phyloP scores from a whole-genome alignment of 2,797 vertebrate species.

The Helicolenus hilgendorfi region DNA sequence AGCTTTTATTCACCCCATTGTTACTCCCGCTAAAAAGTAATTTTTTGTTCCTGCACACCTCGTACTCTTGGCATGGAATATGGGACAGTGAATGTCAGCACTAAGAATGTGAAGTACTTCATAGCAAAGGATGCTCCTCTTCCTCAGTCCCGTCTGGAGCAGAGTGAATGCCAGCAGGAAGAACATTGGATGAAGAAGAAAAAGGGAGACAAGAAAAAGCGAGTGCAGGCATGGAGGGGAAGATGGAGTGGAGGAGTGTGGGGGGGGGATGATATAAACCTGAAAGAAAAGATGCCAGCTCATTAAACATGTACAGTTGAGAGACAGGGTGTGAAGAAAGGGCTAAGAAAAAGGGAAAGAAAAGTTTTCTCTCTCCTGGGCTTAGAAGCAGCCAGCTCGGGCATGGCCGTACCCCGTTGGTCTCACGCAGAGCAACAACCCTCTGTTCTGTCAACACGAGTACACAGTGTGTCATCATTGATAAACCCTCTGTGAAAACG shows the following conservation, averaged over 20 bases:
- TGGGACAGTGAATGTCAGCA: constrained; percentile 62
- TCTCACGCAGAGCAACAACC: constrained; percentile 60
- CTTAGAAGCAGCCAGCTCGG: constrained; percentile 25
- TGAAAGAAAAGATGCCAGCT: constrained; percentile 76
- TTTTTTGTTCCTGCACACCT: constrained; percentile 60
- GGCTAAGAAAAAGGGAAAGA: constrained; percentile 45
- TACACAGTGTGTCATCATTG: constrained; percentile 72
- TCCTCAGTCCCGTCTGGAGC: constrained; percentile 65
- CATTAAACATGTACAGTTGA: constrained; percentile 79
- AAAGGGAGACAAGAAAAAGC: constrained; percentile 47
- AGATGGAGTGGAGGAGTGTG: constrained; percentile 37
- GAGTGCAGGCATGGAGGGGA: constrained; percentile 54
- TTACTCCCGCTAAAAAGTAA: constrained; percentile 42
- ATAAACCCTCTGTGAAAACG: constrained; percentile 66
- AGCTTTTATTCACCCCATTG: constrained; percentile 74
- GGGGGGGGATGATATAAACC: constrained; percentile 13
- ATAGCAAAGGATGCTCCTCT: constrained; percentile 53
- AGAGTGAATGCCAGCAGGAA: constrained; percentile 63
- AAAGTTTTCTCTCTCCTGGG: constrained; percentile 49
- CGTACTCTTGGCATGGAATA: constrained; percentile 63
- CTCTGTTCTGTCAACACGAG: constrained; percentile 68
- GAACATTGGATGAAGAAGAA: constrained; percentile 59
- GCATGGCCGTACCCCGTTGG: constrained; percentile 47
- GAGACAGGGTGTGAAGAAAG: constrained; percentile 55
- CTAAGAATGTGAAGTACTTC: constrained; percentile 62